Base-by-base conservation (phyloP, 2,888 invertebrate species). In the Sipunculus nudus region DNA sequence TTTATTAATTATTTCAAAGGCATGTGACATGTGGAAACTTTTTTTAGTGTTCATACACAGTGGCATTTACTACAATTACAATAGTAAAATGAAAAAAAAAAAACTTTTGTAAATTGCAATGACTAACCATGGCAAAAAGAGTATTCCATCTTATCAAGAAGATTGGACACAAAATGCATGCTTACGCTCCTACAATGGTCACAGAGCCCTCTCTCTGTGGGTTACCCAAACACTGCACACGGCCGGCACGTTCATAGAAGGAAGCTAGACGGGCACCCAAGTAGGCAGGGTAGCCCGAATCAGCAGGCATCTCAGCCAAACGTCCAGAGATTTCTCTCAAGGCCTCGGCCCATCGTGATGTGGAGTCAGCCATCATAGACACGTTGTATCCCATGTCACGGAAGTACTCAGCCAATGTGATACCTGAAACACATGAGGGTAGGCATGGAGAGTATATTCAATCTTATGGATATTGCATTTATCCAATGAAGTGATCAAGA, bases 291-390 rank as follows among this genome's bases (percentile, higher is more conserved):
- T 99, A 99, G 82, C 99, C 99, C 48, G 89, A 89, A 79, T 87
- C 86, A 77, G 99, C 99, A 81, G 99, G 99, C 99, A 99, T 99
- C 89, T 99, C 99, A 83, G 99, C 99, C 83, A 99, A 88, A 86
- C 99, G 97, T 79, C 89, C 97, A 0, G 98, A 98, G 87, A 99
- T 99, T 90, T 99, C 99, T 87, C 99, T 90, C 85, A 99, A 89
- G 75, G 99, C 99, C 86, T 99, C 99, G 64, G 99, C 99, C 99
- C 99, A 99, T 87, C 99, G 94, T 16, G 98, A 99, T 23, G 99
- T 99, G 29, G 98, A 99, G 87, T 99, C 99, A 67, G 99, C 99
- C 99, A 99, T 99, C 99, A 99, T 99, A 74, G 98, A 96, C 46
- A 99, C 99, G 85, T 99, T 94, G 89, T 97, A 96, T 82, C 99